These are phyloP conservation scores for Eubasilissa splendida DNA, from an alignment of 2,888 invertebrate species.

Conservation along the genomic window DNA sequence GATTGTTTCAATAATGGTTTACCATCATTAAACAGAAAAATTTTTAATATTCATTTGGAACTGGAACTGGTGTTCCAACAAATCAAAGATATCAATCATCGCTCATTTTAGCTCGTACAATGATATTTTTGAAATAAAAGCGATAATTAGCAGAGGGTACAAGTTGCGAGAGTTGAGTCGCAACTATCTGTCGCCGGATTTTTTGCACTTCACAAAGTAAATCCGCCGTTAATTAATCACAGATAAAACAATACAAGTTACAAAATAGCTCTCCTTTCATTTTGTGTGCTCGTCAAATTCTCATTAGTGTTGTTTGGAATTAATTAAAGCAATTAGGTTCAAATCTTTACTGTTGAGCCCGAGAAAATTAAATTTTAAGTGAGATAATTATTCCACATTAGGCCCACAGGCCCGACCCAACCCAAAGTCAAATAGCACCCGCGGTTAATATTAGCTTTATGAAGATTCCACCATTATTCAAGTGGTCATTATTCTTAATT, in stretches of 20 bases:
- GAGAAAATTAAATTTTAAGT: constrained; percentile 29
- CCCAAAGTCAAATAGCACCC: background rate
- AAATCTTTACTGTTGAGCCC: constrained; percentile 30
- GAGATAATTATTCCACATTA: constrained; percentile 28
- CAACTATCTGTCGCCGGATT: too few species aligned
- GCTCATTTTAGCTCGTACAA: too few species aligned
- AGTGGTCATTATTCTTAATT: too few species aligned
- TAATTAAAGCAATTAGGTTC: constrained; percentile 42
- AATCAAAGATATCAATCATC: too few species aligned
- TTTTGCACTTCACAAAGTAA: too few species aligned
- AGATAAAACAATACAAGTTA: constrained; percentile 28
- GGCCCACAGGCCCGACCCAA: background rate
- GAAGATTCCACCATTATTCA: background rate
- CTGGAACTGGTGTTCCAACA: too few species aligned
- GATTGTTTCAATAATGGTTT: too few species aligned
- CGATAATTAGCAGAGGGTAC: too few species aligned
- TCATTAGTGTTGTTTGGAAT: constrained; percentile 42
- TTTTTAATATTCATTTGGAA: too few species aligned
- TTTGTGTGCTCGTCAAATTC: constrained; percentile 44
- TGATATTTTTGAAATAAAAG: too few species aligned
- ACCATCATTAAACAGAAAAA: too few species aligned
- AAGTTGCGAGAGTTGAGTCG: too few species aligned
- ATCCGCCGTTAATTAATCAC: constrained; percentile 25
- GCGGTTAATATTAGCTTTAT: constrained; percentile 12
- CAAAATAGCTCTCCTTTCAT: constrained; percentile 29